phyloP scores from a whole-genome alignment of 2,797 vertebrate species.

The Luscinia luscinia region DNA sequence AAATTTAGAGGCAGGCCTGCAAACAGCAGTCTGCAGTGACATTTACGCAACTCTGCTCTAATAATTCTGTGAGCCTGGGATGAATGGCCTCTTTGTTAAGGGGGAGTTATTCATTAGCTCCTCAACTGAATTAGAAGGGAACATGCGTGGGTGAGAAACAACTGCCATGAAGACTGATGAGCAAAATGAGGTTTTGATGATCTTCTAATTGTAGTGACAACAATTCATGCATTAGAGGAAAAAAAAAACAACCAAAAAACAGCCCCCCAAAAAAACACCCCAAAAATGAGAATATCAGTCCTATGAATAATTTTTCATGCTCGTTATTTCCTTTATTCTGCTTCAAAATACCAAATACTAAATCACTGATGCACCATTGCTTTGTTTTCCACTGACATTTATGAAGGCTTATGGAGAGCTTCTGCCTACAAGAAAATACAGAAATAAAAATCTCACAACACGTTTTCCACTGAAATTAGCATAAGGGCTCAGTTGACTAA shows the following conservation, averaged over 20 bases:
- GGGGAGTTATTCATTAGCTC: conserved; percentile 79
- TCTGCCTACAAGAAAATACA: conserved; percentile 43
- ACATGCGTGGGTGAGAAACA: conserved; percentile 72
- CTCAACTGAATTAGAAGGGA: conserved; percentile 75
- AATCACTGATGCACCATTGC: not conserved
- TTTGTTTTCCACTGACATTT: conserved; percentile 55
- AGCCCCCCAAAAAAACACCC: not conserved
- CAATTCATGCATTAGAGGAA: conserved; percentile 53
- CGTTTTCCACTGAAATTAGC: not conserved
- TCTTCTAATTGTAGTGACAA: conserved; percentile 72
- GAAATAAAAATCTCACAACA: conserved; percentile 32
- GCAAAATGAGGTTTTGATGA: conserved; percentile 75
- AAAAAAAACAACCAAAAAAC: not conserved
- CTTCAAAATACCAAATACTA: conserved; percentile 41
- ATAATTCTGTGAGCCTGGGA: conserved; percentile 77
- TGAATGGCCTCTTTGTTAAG: conserved; percentile 85
- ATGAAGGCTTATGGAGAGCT: conserved; percentile 27
- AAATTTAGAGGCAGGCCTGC: conserved; percentile 80
- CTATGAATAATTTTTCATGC: conserved; percentile 18
- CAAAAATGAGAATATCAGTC: not conserved
- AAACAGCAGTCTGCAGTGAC: conserved; percentile 76
- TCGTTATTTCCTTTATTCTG: not conserved
- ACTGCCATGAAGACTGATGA: conserved; percentile 72
- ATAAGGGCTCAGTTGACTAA: conserved; percentile 24
- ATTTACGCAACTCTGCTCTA: conserved; percentile 80